These are phyloP conservation scores for Brachionus calyciflorus DNA, from an alignment of 1,140 invertebrate genomes.

Conservation along the genomic window DNA sequence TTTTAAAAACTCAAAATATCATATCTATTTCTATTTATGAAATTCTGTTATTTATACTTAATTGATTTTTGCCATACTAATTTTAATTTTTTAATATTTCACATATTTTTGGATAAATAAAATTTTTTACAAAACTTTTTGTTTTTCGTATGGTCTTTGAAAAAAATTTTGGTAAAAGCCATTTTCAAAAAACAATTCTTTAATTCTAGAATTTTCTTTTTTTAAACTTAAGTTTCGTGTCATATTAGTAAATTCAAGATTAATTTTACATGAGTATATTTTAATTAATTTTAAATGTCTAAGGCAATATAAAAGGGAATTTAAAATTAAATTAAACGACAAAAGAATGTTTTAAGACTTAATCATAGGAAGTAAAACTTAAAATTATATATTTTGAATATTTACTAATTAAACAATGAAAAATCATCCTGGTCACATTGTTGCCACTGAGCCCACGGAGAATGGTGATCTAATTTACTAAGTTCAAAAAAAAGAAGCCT, in stretches of 20 bases:
- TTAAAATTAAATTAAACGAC: not conserved
- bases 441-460: slow-evolving; percentile 2
- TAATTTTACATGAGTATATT: not conserved
- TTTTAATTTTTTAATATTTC: no score
- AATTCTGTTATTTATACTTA: slow-evolving; percentile 15
- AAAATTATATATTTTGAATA: not conserved
- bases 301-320: not conserved
- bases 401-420: not conserved
- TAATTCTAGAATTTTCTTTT: not conserved
- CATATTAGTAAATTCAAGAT: not conserved
- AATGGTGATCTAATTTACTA: not conserved
- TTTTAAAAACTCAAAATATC: not conserved
- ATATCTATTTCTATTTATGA: not conserved
- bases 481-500: no score
- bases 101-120: no score
- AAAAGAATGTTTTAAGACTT: not conserved
- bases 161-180: not conserved
- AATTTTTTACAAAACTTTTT: no score
- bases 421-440: slow-evolving; percentile 33
- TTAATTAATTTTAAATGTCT: not conserved
- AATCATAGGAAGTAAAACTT: no score
- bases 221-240: slow-evolving; percentile 11
- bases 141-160: not conserved
- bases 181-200: not conserved
- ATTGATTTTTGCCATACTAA: not conserved